Evolutionary conservation across 2,888 invertebrate species (phyloP).

Genomic region (Hybos culiciformis): DNA sequence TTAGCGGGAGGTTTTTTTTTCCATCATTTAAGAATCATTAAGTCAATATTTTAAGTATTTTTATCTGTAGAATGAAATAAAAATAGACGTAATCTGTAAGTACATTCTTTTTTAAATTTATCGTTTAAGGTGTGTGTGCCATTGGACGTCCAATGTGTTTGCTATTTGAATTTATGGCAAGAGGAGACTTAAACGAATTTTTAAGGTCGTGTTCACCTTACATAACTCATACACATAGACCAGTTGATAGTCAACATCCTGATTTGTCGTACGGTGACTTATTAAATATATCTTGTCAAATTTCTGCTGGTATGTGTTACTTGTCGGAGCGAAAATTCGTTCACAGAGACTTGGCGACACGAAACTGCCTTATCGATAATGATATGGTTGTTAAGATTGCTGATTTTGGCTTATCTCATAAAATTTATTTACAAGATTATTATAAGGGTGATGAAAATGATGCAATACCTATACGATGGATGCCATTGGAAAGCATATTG

Average conservation of each 20-base stretch:
- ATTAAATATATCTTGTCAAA: constrained; percentile 72
- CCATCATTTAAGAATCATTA: no score
- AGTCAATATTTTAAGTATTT: no score
- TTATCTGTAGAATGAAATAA: no score
- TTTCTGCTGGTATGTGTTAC: constrained; percentile 91
- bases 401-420: constrained; percentile 91
- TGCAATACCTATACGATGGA: constrained; percentile 95
- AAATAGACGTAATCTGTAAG: no score
- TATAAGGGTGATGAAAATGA: constrained; percentile 92
- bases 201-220: constrained; percentile 79
- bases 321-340: constrained; percentile 88
- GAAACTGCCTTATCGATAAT: constrained; percentile 90
- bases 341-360: constrained; percentile 86
- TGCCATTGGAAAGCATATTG: constrained; percentile 91
- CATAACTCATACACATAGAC: constrained; percentile 46
- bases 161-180: constrained; percentile 94
- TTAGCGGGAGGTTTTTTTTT: no score
- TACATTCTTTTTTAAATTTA: no score
- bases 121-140: constrained; percentile 94
- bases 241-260: constrained; percentile 21
- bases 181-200: constrained; percentile 92
- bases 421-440: constrained; percentile 88
- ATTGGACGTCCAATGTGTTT: constrained; percentile 94
- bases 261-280: constrained; percentile 67
- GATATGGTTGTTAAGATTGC: constrained; percentile 93